phyloP scores from a whole-genome alignment of 2,888 invertebrate species.

The Philaethria dido region DNA sequence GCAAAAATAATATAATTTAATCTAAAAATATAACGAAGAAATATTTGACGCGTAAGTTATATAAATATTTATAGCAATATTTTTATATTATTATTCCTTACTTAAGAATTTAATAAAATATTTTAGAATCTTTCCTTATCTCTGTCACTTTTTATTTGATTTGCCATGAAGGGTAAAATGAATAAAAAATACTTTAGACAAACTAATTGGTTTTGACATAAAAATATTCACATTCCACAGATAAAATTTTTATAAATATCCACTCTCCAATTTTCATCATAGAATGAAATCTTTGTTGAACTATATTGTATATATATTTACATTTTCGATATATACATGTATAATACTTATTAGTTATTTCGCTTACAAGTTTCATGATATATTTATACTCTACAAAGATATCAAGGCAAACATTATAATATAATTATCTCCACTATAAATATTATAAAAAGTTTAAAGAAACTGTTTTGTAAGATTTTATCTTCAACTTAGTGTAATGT shows the following conservation, averaged over 20 bases:
- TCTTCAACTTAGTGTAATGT: neutral
- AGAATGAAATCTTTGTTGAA: constrained; percentile 9
- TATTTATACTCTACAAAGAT: constrained; percentile 1
- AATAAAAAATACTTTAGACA: neutral
- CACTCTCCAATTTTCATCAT: neutral
- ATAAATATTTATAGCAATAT: too few relatives aligned
- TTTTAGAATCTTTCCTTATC: neutral
- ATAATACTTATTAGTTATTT: too few relatives aligned
- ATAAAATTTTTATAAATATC: constrained; percentile 10
- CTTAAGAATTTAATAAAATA: neutral
- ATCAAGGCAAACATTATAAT: neutral
- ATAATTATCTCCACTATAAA: neutral
- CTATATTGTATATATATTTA: constrained; percentile 6
- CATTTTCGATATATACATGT: neutral
- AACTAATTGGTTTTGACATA: neutral
- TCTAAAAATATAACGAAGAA: too few relatives aligned
- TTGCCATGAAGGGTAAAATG: neutral
- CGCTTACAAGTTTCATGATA: constrained; percentile 15
- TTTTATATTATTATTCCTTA: neutral
- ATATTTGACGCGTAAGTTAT: too few relatives aligned
- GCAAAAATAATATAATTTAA: too few relatives aligned
- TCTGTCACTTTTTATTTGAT: neutral
- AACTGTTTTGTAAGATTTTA: neutral
- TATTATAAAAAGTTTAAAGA: neutral
- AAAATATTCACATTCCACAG: constrained; percentile 1